phyloP scores from a whole-genome alignment of 2,113 vertebrate species.

The sheep (Ovis aries) region DNA sequence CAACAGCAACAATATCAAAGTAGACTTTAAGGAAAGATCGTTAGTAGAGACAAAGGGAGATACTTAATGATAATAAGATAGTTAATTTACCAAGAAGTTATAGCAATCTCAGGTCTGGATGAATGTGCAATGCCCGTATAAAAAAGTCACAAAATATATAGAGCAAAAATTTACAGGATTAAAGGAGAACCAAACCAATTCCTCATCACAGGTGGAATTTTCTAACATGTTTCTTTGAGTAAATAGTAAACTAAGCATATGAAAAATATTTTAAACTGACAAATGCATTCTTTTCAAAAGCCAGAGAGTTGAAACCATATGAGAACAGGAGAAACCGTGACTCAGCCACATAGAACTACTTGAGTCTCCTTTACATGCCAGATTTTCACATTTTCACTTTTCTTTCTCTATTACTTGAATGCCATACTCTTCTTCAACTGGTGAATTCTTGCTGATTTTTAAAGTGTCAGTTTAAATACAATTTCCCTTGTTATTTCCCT shows the following conservation, averaged over 20 bases:
- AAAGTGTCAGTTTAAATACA: neutral
- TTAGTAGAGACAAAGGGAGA: neutral
- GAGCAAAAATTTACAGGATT: neutral
- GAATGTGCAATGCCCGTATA: neutral
- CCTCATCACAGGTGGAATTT: neutral
- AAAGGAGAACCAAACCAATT: neutral
- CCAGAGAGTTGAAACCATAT: neutral
- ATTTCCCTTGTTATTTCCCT: neutral
- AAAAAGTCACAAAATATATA: neutral
- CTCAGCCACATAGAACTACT: neutral
- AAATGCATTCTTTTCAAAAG: neutral
- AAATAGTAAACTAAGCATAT: neutral
- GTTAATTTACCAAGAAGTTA: neutral
- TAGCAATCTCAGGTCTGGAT: neutral
- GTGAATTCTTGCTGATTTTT: neutral
- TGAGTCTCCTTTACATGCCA: fast-evolving
- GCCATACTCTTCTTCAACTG: neutral
- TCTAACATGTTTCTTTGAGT: neutral
- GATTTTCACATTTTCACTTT: neutral
- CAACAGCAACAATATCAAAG: neutral
- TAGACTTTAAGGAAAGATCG: neutral
- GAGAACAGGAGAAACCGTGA: neutral
- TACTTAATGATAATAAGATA: neutral
- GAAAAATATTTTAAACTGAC: neutral
- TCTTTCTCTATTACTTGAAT: neutral